Percentiles rank a stretch among this genome's conserved stretches.
Evolutionary conservation across 2,888 invertebrate species (phyloP).

Genomic region (Tenthredo livida): DNA sequence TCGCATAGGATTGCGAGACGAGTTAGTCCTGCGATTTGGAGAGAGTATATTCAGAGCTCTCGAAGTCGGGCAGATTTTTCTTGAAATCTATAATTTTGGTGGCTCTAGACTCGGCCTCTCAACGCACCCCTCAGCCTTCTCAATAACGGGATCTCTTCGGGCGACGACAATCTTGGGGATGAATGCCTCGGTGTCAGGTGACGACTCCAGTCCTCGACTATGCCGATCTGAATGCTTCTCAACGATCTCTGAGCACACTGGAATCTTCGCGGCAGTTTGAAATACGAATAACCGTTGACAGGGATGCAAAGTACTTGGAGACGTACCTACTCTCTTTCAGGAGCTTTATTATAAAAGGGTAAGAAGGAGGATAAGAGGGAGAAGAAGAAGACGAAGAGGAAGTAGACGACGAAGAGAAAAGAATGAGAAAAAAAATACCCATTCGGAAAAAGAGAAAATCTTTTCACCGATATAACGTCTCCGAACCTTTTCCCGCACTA

Average conservation of each 20-base stretch:
- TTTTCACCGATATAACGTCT: background rate
- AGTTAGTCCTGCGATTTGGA: background rate
- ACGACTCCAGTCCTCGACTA: conserved; percentile 49
- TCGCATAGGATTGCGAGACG: background rate
- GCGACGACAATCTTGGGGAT: conserved; percentile 48
- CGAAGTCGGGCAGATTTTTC: background rate
- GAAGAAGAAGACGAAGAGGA: background rate
- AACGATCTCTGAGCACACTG: conserved; percentile 21
- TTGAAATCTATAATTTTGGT: conserved; percentile 16
- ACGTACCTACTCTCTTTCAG: background rate
- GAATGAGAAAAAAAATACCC: background rate
- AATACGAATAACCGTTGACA: conserved; percentile 49
- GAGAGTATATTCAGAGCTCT: background rate
- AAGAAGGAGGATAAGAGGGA: background rate
- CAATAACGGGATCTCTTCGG: conserved; percentile 44
- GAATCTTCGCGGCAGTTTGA: conserved; percentile 22
- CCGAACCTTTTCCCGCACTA: background rate
- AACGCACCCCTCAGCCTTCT: conserved; percentile 13
- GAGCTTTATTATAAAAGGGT: conserved; percentile 20
- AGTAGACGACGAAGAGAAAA: background rate
- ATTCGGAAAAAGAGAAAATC: background rate
- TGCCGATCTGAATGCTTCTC: conserved; percentile 45
- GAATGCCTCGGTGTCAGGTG: conserved; percentile 50
- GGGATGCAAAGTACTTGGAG: conserved; percentile 29
- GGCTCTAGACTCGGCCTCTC: conserved; percentile 12